Conservation (phyloP, 2,888 invertebrate species). For the Oscheius sp. region DNA sequence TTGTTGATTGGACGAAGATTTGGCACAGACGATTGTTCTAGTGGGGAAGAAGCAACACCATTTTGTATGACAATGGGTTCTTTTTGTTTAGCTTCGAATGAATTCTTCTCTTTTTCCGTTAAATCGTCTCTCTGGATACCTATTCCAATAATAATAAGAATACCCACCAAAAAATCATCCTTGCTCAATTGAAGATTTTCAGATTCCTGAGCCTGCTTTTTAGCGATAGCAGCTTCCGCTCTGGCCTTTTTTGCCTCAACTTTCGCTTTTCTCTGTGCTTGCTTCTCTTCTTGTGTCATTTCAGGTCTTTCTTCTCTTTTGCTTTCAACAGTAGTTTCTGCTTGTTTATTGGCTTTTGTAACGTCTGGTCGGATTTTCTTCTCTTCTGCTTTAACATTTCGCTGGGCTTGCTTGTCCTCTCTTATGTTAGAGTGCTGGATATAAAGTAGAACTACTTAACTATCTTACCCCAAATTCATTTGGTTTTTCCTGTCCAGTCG, state of each 20-base stretch:
- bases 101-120: too few relatives aligned
- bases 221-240: constrained; percentile 44
- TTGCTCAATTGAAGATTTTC: too few relatives aligned
- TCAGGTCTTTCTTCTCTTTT: constrained; percentile 36
- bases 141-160: too few relatives aligned
- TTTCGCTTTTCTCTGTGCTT: constrained; percentile 33
- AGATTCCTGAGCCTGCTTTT: constrained; percentile 10
- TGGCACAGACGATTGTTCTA: too few relatives aligned
- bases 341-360: constrained; percentile 34
- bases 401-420: constrained; percentile 52
- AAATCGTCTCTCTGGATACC: too few relatives aligned
- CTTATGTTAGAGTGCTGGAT: too few relatives aligned
- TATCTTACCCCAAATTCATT: not conserved
- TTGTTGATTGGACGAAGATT: too few relatives aligned
- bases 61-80: too few relatives aligned
- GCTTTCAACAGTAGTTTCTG: not conserved
- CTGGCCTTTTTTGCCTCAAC: constrained; percentile 52
- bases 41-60: too few relatives aligned
- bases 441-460: not conserved
- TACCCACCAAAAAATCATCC: too few relatives aligned
- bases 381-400: constrained; percentile 48
- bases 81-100: too few relatives aligned
- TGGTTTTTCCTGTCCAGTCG: not conserved
- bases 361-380: constrained; percentile 47
- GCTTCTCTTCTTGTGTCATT: constrained; percentile 47